Conservation (phyloP, 2,113 vertebrate species). For the Geococcyx californianus region DNA sequence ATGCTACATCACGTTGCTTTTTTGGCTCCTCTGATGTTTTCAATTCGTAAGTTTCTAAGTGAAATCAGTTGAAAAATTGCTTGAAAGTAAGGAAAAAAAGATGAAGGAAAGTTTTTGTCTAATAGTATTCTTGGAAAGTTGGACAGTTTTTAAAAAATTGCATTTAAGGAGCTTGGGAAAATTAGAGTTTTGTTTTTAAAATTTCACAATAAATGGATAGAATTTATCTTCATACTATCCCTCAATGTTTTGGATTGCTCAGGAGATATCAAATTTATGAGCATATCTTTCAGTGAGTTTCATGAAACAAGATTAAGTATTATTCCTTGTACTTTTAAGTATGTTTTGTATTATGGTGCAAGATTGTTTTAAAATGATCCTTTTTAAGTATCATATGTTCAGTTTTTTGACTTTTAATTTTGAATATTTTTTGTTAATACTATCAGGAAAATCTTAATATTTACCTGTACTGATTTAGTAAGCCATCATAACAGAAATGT, state of each 20-base stretch:
- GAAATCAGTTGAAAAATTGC: background rate
- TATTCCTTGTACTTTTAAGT: background rate
- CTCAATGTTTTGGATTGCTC: rapidly evolving
- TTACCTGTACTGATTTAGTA: background rate
- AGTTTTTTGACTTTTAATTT: background rate
- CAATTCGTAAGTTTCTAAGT: background rate
- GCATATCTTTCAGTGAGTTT: background rate
- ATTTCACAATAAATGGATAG: background rate
- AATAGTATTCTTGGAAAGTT: background rate
- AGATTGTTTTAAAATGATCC: background rate
- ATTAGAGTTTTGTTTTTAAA: background rate
- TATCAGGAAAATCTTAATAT: background rate
- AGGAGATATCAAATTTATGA: background rate
- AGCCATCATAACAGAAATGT: background rate
- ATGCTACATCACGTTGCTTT: background rate
- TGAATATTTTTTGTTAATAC: background rate
- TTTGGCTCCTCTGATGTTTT: background rate
- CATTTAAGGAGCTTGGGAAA: background rate
- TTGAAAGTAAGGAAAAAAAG: background rate
- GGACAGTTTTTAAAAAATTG: background rate
- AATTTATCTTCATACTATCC: background rate
- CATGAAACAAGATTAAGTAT: background rate
- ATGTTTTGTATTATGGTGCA: background rate
- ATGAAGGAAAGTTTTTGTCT: background rate
- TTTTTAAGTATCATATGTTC: background rate